These are phyloP conservation scores for Crossaster papposus DNA, from an alignment of 53 echinoderm and acorn worm genomes.

Conservation along the genomic window DNA sequence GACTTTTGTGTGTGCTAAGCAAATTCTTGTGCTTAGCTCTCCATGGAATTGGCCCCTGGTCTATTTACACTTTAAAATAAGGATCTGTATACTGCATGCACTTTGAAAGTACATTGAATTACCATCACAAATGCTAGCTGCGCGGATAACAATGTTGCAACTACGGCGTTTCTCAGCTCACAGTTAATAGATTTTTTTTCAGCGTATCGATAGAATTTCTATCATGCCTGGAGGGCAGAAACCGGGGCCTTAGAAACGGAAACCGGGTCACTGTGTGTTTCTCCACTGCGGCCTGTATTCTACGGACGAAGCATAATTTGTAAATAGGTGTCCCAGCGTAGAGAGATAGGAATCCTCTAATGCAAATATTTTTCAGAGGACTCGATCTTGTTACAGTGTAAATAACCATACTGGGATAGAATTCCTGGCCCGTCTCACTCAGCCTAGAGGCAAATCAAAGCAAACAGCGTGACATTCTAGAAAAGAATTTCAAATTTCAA, in stretches of 20 bases:
- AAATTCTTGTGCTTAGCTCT: too few species aligned
- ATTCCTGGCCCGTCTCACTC: not conserved
- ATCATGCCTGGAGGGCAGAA: not conserved
- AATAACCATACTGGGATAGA: not conserved
- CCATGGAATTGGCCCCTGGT: too few species aligned
- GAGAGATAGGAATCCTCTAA: constrained; percentile 13
- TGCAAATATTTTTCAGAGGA: constrained; percentile 3
- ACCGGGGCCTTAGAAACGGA: not conserved
- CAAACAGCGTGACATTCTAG: too few species aligned
- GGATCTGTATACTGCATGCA: too few species aligned
- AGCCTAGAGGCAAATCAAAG: not conserved
- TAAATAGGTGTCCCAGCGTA: not conserved
- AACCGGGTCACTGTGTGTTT: constrained; percentile 4
- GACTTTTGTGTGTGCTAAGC: too few species aligned
- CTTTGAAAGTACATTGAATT: not conserved
- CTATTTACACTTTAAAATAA: too few species aligned
- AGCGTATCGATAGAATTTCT: not conserved
- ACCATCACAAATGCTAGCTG: not conserved
- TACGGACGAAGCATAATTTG: not conserved
- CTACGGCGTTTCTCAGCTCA: not conserved
- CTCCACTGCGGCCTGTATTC: not conserved
- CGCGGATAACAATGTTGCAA: not conserved
- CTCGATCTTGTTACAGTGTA: not conserved
- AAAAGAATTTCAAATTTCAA: too few species aligned
- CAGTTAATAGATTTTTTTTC: constrained; percentile 1